Conservation (phyloP, 2,797 vertebrate species). For the Poliocrania exsul region DNA sequence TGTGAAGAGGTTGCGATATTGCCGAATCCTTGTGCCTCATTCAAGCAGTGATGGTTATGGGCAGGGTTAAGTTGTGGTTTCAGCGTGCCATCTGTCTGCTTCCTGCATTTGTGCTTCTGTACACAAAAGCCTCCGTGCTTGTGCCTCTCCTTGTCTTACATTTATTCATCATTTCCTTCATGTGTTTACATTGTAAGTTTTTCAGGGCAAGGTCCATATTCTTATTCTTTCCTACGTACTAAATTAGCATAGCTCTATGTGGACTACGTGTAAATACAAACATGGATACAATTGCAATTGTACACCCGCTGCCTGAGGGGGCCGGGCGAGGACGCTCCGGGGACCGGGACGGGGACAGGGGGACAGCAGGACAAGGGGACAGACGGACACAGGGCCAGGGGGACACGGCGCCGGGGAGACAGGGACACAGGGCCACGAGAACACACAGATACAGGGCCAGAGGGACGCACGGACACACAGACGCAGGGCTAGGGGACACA, state of each 20-base stretch:
- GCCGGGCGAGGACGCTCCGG: too few relatives aligned
- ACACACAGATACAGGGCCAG: too few relatives aligned
- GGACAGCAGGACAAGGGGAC: too few relatives aligned
- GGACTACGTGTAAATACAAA: not conserved
- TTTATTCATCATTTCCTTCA: not conserved
- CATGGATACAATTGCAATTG: not conserved
- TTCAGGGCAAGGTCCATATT: not conserved
- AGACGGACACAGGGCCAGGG: not conserved
- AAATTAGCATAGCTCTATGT: accelerated
- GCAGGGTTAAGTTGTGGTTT: not conserved
- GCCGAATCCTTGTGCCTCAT: not conserved
- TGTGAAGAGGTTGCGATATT: accelerated
- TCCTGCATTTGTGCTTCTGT: not conserved
- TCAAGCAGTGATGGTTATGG: not conserved
- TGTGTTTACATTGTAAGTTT: not conserved
- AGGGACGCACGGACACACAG: too few relatives aligned
- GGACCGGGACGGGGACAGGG: too few relatives aligned
- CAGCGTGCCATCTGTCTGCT: not conserved
- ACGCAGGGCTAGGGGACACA: too few relatives aligned
- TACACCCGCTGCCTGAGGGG: not conserved
- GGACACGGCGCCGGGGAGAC: not conserved
- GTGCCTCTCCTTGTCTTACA: not conserved
- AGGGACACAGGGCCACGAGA: too few relatives aligned
- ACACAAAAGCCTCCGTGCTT: not conserved
- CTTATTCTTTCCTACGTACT: not conserved